Percentiles rank a stretch among this genome's conserved stretches.
These are phyloP conservation scores for Tenebrosternarchus preto DNA, from an alignment of 2,113 vertebrate genomes.

Conservation along the genomic window DNA sequence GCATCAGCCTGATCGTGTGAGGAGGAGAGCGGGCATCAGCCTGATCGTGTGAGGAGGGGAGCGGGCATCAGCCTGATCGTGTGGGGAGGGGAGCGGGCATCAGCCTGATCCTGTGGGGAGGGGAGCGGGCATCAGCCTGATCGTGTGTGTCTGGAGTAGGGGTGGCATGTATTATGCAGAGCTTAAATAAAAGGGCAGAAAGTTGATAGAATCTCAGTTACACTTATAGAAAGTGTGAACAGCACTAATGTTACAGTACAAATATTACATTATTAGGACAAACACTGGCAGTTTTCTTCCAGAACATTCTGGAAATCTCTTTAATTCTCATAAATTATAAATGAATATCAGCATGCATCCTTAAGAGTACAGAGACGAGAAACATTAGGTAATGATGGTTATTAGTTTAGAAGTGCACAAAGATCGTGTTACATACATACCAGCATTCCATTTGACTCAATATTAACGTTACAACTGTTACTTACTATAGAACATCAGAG, in stretches of 20 bases:
- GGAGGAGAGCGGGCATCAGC: no score
- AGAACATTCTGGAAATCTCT: no score
- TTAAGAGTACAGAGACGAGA: background rate
- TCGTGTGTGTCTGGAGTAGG: background rate
- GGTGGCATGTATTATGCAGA: conserved; percentile 3
- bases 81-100: no score
- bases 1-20: no score
- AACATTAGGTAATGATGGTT: background rate
- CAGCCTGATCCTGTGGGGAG: no score
- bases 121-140: no score
- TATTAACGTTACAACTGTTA: background rate
- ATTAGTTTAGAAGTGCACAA: background rate
- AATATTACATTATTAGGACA: background rate
- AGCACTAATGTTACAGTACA: background rate
- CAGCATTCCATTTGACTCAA: background rate
- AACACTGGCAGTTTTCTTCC: no score
- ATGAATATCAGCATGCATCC: background rate
- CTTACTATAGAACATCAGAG: background rate
- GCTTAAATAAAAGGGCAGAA: background rate
- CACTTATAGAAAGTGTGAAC: background rate
- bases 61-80: no score
- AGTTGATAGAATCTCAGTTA: background rate
- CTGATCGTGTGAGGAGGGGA: no score
- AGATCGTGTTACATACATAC: background rate
- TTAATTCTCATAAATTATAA: background rate